phyloP scores from a whole-genome alignment of 1,140 invertebrate genomes.

The Cylas formicarius region DNA sequence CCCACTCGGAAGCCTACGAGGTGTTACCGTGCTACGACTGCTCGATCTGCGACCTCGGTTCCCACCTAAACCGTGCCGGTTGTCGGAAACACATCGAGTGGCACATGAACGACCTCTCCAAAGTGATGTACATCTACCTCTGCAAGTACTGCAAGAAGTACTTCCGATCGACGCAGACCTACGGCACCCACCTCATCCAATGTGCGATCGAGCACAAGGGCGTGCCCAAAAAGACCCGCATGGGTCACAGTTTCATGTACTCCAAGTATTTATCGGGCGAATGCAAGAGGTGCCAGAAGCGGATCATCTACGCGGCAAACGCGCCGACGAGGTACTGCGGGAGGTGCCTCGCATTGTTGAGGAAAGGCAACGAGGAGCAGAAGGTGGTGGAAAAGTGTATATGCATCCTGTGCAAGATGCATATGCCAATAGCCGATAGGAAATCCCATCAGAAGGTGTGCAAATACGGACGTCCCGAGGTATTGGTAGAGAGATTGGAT shows the following conservation, averaged over 20 bases:
- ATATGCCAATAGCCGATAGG: slow-evolving; percentile 15
- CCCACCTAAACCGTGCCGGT: slow-evolving; percentile 10
- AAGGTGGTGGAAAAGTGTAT: slow-evolving; percentile 15
- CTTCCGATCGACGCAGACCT: slow-evolving; percentile 31
- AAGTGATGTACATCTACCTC: slow-evolving; percentile 31
- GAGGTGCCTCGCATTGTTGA: slow-evolving; percentile 8
- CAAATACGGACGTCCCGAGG: slow-evolving; percentile 24
- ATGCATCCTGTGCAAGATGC: slow-evolving; percentile 29
- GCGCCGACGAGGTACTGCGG: slow-evolving; percentile 13
- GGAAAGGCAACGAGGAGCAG: background rate
- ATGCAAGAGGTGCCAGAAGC: slow-evolving; percentile 19
- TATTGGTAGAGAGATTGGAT: slow-evolving; percentile 16
- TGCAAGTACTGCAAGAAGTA: slow-evolving; percentile 34
- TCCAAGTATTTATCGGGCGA: slow-evolving; percentile 15
- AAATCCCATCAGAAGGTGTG: slow-evolving; percentile 17
- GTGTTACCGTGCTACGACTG: no score
- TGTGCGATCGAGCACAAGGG: no score
- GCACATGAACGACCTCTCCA: slow-evolving; percentile 25
- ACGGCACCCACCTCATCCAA: slow-evolving; percentile 27
- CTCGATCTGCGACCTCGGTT: no score
- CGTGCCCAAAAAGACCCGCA: no score
- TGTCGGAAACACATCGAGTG: slow-evolving; percentile 25
- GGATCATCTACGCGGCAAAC: slow-evolving; percentile 16
- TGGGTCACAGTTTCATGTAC: background rate
- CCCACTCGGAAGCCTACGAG: slow-evolving; percentile 1